Evolutionary conservation across 2,888 invertebrate genomes (phyloP).

Genomic region (Pachydiplax longipennis): DNA sequence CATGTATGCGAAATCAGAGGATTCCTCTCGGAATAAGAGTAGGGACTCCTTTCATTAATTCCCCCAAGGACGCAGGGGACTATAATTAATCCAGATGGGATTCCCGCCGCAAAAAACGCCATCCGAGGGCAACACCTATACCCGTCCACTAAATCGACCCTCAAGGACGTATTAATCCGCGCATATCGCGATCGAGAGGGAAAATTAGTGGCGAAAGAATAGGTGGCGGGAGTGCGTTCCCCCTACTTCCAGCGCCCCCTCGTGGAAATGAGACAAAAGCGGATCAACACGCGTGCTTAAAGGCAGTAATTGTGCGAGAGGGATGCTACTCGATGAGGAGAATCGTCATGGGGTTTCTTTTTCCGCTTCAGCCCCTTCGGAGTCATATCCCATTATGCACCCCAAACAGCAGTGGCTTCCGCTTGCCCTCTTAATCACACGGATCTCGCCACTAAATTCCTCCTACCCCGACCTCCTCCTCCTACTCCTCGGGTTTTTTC

Average conservation of each 20-base stretch:
- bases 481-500: constrained; percentile 57
- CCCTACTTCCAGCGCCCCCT: not conserved
- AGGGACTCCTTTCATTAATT: not conserved
- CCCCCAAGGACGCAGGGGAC: not conserved
- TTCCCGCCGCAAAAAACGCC: not conserved
- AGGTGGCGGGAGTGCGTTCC: not conserved
- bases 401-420: constrained; percentile 34
- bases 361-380: constrained; percentile 34
- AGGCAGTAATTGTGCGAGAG: constrained; percentile 43
- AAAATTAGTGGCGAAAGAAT: not conserved
- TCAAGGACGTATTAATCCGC: not conserved
- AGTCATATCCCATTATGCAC: constrained; percentile 40
- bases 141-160: not conserved
- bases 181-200: not conserved
- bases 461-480: constrained; percentile 54
- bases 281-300: constrained; percentile 42
- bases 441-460: constrained; percentile 5
- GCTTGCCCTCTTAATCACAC: constrained; percentile 28
- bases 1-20: not conserved
- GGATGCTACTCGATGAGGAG: constrained; percentile 36
- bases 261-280: constrained; percentile 15
- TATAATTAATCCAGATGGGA: not conserved
- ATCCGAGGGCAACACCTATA: not conserved
- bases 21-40: not conserved
- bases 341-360: constrained; percentile 42